These are phyloP conservation scores for Microtus oregoni DNA, from an alignment of 2,113 vertebrate species.

Conservation along the genomic window DNA sequence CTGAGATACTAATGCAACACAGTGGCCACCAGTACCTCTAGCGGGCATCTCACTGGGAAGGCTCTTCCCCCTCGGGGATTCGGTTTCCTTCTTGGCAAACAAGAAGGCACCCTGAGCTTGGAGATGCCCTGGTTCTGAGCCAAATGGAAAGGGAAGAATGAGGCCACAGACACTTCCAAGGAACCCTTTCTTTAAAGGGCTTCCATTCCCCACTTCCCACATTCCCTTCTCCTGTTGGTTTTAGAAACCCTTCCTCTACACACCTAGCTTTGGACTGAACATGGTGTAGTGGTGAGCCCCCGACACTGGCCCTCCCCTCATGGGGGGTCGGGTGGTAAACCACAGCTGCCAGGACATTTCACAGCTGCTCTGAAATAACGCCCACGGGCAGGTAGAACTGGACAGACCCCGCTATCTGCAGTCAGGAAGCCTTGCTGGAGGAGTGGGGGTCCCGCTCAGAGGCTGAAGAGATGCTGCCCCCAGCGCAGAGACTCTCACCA, in stretches of 20 bases:
- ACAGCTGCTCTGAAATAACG: background rate
- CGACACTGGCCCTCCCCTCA: accelerated
- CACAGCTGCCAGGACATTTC: background rate
- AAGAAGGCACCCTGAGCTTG: background rate
- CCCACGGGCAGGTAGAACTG: background rate
- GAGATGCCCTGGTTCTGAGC: background rate
- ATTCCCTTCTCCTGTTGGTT: background rate
- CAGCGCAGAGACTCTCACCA: background rate
- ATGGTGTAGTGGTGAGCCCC: accelerated
- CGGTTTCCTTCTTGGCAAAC: background rate
- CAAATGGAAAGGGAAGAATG: background rate
- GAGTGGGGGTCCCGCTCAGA: background rate
- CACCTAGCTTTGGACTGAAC: too few species aligned
- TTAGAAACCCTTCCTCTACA: background rate
- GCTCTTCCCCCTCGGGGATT: background rate
- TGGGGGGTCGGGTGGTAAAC: background rate
- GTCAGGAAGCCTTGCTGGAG: background rate
- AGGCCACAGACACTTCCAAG: background rate
- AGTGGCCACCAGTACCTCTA: background rate
- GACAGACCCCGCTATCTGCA: background rate
- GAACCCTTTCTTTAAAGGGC: too few species aligned
- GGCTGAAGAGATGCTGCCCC: background rate
- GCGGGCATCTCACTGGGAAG: background rate
- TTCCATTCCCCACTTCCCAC: background rate
- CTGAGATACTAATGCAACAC: background rate